Percentiles rank a stretch among this genome's conserved stretches.
Conservation (phyloP, 1,140 invertebrate genomes). For the Papilio polyxenes region DNA sequence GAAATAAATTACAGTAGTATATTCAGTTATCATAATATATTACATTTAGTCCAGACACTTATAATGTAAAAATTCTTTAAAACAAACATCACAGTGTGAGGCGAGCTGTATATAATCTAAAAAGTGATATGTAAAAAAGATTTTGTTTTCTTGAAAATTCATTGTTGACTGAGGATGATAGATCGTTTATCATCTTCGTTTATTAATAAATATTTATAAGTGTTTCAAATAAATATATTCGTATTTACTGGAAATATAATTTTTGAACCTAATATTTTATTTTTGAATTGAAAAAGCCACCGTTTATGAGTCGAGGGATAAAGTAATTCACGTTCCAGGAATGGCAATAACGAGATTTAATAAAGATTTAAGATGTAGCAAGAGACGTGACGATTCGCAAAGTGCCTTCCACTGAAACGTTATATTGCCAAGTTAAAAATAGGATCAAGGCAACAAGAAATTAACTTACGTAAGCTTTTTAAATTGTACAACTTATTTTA, state of each 20-base stretch:
- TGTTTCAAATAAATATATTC: not conserved
- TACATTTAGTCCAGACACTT: no score
- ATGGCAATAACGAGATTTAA: constrained; percentile 22
- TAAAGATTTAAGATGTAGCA: constrained; percentile 29
- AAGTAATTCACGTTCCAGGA: constrained; percentile 22
- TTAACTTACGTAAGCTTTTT: constrained; percentile 19
- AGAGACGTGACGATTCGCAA: constrained; percentile 12
- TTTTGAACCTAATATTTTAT: not conserved
- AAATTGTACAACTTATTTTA: not conserved
- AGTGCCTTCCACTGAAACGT: constrained; percentile 14
- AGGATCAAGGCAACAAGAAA: constrained; percentile 11
- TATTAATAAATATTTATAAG: not conserved
- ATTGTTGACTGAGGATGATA: no score
- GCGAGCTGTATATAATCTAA: no score
- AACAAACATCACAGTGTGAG: no score
- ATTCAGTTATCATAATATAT: not conserved
- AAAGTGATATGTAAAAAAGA: no score
- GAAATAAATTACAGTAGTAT: not conserved
- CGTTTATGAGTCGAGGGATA: constrained; percentile 2
- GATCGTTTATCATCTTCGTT: no score
- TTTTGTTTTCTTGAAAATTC: no score
- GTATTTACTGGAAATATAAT: not conserved
- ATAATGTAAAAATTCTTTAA: not conserved
- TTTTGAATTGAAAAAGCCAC: constrained; percentile 17
- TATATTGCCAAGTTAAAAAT: constrained; percentile 25